A percentile compares a stretch with the other conserved stretches of the same genome.
Evolutionary conservation across 2,888 invertebrate genomes (phyloP).

Genomic region (Lasioglossum malachurum): DNA sequence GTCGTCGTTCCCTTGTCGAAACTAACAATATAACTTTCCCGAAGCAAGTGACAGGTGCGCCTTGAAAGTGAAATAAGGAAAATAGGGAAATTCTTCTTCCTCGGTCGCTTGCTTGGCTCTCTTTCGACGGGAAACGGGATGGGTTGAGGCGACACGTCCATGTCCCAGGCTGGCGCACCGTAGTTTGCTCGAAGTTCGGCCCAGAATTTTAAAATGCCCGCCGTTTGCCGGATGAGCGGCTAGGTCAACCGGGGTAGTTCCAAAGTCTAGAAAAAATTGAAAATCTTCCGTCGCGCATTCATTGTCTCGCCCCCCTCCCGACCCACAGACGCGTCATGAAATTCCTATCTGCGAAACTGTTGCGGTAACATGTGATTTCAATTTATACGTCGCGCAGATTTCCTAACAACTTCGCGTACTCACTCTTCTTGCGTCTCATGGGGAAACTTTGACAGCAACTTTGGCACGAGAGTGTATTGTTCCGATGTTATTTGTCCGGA

Average conservation of each 20-base stretch:
- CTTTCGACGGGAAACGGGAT: conserved; percentile 45
- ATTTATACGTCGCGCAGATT: neutral
- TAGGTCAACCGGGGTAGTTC: conserved; percentile 42
- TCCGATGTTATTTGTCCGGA: neutral
- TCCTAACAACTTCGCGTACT: neutral
- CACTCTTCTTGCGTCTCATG: neutral
- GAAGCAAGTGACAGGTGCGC: conserved; percentile 57
- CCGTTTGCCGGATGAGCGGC: conserved; percentile 31
- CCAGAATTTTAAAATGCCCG: conserved; percentile 67
- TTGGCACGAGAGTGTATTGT: neutral
- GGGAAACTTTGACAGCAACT: neutral
- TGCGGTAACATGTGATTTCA: conserved; percentile 16
- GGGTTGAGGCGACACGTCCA: conserved; percentile 56
- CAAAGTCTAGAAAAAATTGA: conserved; percentile 58
- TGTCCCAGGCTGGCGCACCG: conserved; percentile 58
- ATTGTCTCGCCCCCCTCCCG: neutral
- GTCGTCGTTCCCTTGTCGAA: conserved; percentile 30
- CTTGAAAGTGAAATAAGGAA: conserved; percentile 62
- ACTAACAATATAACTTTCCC: conserved; percentile 53
- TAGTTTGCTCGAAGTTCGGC: conserved; percentile 61
- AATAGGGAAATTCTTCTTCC: conserved; percentile 60
- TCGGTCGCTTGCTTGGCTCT: conserved; percentile 34
- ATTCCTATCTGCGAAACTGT: neutral
- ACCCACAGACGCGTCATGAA: neutral
- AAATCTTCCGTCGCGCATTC: conserved; percentile 54